Conservation (phyloP, 2,888 invertebrate genomes). For the Malthinus flaveolus region DNA sequence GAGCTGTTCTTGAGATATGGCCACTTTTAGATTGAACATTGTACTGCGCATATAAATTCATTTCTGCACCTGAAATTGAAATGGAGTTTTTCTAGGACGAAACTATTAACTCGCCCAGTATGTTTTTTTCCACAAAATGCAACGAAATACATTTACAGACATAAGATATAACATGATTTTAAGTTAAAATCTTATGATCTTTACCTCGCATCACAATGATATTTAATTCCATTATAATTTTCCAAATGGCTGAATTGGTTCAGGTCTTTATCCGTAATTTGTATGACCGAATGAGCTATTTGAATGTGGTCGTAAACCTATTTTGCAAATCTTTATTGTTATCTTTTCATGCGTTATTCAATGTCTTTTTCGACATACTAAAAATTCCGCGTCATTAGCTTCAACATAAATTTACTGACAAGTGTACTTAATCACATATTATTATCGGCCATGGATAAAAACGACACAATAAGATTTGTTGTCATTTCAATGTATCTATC, state of each 20-base stretch:
- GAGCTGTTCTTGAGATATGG: too few species aligned
- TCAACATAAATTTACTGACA: too few species aligned
- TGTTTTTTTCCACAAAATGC: neutral
- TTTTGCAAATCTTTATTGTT: conserved; percentile 36
- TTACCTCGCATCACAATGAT: conserved; percentile 22
- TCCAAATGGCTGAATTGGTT: conserved; percentile 41
- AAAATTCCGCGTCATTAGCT: too few species aligned
- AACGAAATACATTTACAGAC: conserved; percentile 10
- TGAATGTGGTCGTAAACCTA: conserved; percentile 34
- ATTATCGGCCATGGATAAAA: too few species aligned
- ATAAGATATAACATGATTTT: conserved; percentile 22
- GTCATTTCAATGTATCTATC: too few species aligned
- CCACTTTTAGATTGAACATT: too few species aligned
- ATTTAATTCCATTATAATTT: conserved; percentile 51
- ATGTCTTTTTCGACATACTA: too few species aligned
- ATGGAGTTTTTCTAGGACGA: neutral
- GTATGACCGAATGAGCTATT: conserved; percentile 36
- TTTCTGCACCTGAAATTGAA: neutral
- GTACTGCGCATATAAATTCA: too few species aligned
- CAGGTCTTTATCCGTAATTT: conserved; percentile 37
- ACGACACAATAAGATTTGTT: too few species aligned
- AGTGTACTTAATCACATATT: too few species aligned
- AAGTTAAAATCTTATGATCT: conserved; percentile 23
- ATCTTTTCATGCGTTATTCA: conserved; percentile 32
- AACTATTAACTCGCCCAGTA: neutral